Evolutionary conservation across 2,113 vertebrate species (phyloP).

Genomic region (Hippopotamus amphibius): DNA sequence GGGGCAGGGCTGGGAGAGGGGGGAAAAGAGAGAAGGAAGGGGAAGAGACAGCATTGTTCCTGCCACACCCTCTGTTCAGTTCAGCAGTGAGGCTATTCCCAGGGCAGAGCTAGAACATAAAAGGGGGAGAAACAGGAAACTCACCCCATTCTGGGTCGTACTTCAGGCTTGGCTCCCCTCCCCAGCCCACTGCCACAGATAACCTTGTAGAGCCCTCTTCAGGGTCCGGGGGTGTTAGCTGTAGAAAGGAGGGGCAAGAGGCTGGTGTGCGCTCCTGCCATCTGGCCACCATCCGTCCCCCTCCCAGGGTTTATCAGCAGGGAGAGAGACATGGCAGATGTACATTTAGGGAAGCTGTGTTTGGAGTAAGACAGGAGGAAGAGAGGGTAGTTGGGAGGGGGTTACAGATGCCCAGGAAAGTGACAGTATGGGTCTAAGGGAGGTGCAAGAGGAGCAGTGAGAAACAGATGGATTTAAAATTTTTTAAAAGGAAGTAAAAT

Average conservation of each 20-base stretch:
- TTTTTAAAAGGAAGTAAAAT: too few species aligned
- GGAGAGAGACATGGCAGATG: not conserved
- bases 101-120: not conserved
- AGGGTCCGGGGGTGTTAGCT: not conserved
- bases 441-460: too few species aligned
- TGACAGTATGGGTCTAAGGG: fast-evolving
- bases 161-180: not conserved
- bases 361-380: too few species aligned
- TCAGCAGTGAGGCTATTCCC: not conserved
- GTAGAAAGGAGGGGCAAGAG: not conserved
- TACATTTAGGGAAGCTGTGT: not conserved
- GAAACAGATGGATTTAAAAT: not conserved
- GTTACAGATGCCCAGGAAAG: not conserved
- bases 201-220: not conserved
- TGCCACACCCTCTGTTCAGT: not conserved
- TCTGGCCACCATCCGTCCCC: not conserved
- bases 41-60: not conserved
- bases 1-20: not conserved
- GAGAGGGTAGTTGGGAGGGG: not conserved
- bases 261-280: too few species aligned
- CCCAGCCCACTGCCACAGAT: fast-evolving
- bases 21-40: not conserved
- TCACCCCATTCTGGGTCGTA: not conserved
- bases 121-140: not conserved
- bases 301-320: not conserved